These are phyloP conservation scores for Bimastos eiseni DNA, from an alignment of 2,888 invertebrate species.

Conservation along the genomic window DNA sequence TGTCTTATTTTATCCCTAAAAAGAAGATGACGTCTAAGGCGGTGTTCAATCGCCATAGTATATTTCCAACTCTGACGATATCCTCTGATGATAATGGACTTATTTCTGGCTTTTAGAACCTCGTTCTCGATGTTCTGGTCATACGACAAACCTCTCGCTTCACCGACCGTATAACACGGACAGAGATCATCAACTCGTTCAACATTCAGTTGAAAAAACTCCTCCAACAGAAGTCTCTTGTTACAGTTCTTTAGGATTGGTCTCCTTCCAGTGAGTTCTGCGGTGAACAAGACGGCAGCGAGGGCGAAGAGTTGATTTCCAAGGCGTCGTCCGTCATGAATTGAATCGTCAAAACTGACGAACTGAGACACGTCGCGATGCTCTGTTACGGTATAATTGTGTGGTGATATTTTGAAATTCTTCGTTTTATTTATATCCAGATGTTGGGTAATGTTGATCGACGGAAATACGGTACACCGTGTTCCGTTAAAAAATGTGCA, in stretches of 20 bases:
- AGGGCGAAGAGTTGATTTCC: not conserved
- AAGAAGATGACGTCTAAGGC: not conserved
- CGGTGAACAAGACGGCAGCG: not conserved
- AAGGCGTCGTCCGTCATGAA: not conserved
- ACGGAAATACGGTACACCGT: not conserved
- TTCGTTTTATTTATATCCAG: not conserved
- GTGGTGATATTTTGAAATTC: not conserved
- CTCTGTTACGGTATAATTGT: not conserved
- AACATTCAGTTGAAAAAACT: not conserved
- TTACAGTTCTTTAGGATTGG: not conserved
- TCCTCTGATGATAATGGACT: not conserved
- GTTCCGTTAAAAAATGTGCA: not conserved
- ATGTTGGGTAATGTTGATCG: not conserved
- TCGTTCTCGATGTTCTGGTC: not conserved
- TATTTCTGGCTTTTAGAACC: not conserved
- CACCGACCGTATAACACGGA: not conserved
- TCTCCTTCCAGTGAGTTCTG: not conserved
- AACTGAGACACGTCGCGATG: not conserved
- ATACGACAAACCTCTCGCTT: not conserved
- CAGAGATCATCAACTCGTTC: not conserved
- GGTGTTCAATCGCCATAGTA: not conserved
- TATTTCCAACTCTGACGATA: constrained; percentile 18
- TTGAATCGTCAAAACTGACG: not conserved
- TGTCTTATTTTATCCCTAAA: constrained; percentile 46
- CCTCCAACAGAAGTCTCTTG: not conserved